Base-by-base conservation (phyloP, 2,797 vertebrate genomes). In the Ficedula albicollis region DNA sequence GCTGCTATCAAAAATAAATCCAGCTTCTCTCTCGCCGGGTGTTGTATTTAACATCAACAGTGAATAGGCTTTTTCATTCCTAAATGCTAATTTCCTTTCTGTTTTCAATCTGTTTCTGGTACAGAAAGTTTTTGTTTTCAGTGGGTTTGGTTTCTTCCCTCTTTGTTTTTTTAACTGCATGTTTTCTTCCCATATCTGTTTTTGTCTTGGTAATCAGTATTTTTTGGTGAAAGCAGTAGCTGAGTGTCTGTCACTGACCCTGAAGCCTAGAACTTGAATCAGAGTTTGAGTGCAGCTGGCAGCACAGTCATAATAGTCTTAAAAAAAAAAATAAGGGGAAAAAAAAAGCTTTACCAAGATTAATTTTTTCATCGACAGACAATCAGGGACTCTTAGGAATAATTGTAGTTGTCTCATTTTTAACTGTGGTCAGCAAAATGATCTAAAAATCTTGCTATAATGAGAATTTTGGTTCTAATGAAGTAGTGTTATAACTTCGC, bases 1-100 rank as follows among this genome's bases (percentile, higher is more conserved):
- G 56, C 87, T 95, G 74, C 94, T 96, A 84, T 96, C 80, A 93
- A 91, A 96, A 97, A 96, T 95, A 96, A 97, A 96, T 87, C 32
- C 83, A 82, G 91, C 94, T 97, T 96, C 87, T 64, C 67, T 95
- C 95, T 94, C 93, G 51, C 83, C 2, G 77, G 91, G 96, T 96
- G 89, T 74, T 95, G 83, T 68, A 91, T 84, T 88, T 83, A 93
- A 79, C 89, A 94, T 87, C 95, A 93, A 84, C 91, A 96, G 25
- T 96, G 80, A 95, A 95, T 93, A 82, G 91, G 89, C 89, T 95
- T 93, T 93, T 96, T 96, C 54, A 77, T 93, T 95, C 77, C 77
- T 84, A 70, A 91, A 91, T 96, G 93, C 90, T 96, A 90, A 87
- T 95, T 93, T 95, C 91, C 69, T 95, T 85, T 92, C 85, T 88